These are phyloP conservation scores for Callimico goeldii DNA, from an alignment of 2,797 vertebrate species.

Conservation along the genomic window DNA sequence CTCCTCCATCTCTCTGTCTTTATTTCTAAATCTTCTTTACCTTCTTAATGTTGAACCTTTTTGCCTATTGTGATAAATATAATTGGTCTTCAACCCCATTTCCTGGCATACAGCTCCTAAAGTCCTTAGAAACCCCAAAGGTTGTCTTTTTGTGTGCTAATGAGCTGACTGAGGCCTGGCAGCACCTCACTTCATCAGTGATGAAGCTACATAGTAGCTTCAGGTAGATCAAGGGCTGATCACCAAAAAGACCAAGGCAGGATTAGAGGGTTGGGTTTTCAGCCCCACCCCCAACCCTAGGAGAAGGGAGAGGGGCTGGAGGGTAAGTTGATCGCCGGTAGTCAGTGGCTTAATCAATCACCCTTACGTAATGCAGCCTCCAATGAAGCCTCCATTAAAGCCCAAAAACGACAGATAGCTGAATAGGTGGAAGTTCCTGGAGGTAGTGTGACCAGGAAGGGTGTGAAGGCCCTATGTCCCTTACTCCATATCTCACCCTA, in stretches of 20 bases:
- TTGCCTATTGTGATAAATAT: neutral
- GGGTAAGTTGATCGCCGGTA: neutral
- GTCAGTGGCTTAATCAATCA: neutral
- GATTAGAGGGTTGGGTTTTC: neutral
- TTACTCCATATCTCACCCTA: neutral
- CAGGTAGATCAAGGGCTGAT: neutral
- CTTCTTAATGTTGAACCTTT: neutral
- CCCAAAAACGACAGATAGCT: neutral
- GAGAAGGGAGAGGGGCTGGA: neutral
- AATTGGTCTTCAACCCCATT: neutral
- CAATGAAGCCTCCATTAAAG: neutral
- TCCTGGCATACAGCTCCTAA: neutral
- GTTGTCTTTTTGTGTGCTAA: neutral
- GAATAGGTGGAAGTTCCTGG: neutral
- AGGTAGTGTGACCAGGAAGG: neutral
- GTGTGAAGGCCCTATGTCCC: neutral
- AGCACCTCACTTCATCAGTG: no score
- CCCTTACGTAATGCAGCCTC: neutral
- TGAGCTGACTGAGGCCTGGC: neutral
- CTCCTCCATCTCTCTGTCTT: neutral
- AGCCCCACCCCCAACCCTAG: neutral
- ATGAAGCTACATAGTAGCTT: no score
- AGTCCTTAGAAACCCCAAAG: neutral
- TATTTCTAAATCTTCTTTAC: slow-evolving; percentile 3
- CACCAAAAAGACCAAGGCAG: neutral